phyloP scores from a whole-genome alignment of 2,797 vertebrate species.

The Carduelis carduelis region DNA sequence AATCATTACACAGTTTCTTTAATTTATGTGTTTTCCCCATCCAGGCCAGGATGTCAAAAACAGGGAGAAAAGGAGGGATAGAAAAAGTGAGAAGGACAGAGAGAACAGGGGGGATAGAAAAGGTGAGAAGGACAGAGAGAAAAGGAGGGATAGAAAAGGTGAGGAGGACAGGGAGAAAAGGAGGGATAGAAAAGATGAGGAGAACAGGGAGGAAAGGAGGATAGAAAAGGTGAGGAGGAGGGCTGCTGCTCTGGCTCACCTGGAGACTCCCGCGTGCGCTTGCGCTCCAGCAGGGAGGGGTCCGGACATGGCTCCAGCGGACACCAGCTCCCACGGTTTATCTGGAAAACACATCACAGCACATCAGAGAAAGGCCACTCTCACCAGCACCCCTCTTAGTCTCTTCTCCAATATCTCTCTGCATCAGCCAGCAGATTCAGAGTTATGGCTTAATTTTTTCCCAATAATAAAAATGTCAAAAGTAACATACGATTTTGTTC shows the following conservation, averaged over 20 bases:
- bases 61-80: neutral
- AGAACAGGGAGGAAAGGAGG: neutral
- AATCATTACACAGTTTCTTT: neutral
- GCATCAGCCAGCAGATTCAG: neutral
- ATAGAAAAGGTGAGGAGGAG: neutral
- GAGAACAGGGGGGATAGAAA: neutral
- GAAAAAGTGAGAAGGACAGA: neutral
- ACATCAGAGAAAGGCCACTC: neutral
- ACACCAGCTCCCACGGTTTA: constrained; percentile 87
- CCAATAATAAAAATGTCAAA: neutral
- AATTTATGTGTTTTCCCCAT: neutral
- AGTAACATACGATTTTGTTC: neutral
- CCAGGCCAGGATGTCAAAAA: neutral
- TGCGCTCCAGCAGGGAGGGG: constrained; percentile 64
- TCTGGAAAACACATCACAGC: constrained; percentile 74
- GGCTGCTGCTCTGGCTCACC: constrained; percentile 48
- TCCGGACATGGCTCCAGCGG: constrained; percentile 69
- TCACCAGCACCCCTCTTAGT: neutral
- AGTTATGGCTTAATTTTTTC: neutral
- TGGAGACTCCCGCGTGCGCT: constrained; percentile 28
- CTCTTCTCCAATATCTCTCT: neutral
- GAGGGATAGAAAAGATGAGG: neutral
- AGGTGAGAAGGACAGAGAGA: too few species aligned
- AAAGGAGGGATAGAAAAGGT: too few species aligned
- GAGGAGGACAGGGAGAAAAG: too few species aligned